These are phyloP conservation scores for Drosophila heteroneura DNA, from an alignment of 2,888 invertebrate genomes.

Conservation along the genomic window DNA sequence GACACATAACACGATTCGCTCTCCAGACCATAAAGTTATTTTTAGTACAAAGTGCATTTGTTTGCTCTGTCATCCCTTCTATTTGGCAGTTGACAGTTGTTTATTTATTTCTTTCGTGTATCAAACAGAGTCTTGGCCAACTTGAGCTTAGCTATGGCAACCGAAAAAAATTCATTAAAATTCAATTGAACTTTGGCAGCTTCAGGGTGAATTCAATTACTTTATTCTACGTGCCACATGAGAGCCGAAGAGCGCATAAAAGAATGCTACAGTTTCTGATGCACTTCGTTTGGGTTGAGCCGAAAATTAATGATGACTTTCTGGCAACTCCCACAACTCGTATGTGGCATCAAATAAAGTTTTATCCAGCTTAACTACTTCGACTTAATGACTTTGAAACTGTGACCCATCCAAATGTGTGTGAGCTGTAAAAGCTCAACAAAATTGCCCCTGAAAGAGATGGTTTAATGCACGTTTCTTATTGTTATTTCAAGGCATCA, in stretches of 20 bases:
- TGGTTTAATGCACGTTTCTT: background rate
- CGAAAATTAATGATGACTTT: constrained; percentile 26
- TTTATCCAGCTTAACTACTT: constrained; percentile 20
- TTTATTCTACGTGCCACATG: constrained; percentile 38
- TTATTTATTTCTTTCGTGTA: constrained; percentile 39
- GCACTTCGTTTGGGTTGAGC: constrained; percentile 2
- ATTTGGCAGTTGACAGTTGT: constrained; percentile 34
- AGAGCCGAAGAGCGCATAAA: constrained; percentile 25
- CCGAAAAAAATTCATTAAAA: constrained; percentile 61
- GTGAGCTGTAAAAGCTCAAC: constrained; percentile 9
- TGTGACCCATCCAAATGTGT: constrained; percentile 10
- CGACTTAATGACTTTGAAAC: constrained; percentile 60
- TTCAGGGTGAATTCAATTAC: constrained; percentile 60
- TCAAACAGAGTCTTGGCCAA: constrained; percentile 2
- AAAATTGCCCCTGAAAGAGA: background rate
- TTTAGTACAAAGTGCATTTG: constrained; percentile 22
- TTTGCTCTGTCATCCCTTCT: constrained; percentile 13
- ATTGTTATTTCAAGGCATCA: background rate
- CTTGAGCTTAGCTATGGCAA: constrained; percentile 27
- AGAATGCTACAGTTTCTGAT: constrained; percentile 21
- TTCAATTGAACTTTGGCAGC: constrained; percentile 64
- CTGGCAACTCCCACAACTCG: constrained; percentile 13
- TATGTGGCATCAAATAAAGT: constrained; percentile 19
- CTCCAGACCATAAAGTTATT: constrained; percentile 20
- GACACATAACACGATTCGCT: background rate